phyloP scores from a whole-genome alignment of 2,888 invertebrate genomes.

The Leucophenga maculata region DNA sequence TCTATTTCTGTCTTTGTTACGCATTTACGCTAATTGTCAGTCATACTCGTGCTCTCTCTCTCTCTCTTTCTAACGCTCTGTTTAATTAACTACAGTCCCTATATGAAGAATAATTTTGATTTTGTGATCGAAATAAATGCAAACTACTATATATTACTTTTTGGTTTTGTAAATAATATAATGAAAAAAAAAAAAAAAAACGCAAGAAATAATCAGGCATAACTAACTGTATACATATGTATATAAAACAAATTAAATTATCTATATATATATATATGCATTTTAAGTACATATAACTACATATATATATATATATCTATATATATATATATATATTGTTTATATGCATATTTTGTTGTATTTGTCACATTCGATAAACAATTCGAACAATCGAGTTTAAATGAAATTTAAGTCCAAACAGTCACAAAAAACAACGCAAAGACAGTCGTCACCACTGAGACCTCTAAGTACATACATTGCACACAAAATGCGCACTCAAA shows the following conservation, averaged over 20 bases:
- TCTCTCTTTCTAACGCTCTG: background rate
- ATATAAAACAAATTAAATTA: slow-evolving; percentile 18
- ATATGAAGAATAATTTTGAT: background rate
- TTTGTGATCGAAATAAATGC: slow-evolving; percentile 19
- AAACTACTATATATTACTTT: slow-evolving; percentile 65
- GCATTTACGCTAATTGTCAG: background rate
- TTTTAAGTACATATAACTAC: slow-evolving; percentile 31
- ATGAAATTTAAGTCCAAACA: background rate
- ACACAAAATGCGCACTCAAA: slow-evolving; percentile 8
- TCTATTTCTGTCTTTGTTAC: slow-evolving; percentile 14
- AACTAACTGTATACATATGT: no score
- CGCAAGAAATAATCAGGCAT: slow-evolving; percentile 40
- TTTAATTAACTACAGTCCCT: background rate
- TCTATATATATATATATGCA: slow-evolving; percentile 17
- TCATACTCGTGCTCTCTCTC: slow-evolving; percentile 8
- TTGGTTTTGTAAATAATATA: slow-evolving; percentile 62
- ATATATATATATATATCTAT: background rate
- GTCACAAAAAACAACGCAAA: background rate
- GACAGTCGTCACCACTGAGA: background rate
- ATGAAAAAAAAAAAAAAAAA: slow-evolving; percentile 22
- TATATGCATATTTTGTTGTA: slow-evolving; percentile 8
- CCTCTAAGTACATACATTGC: background rate
- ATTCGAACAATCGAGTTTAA: background rate
- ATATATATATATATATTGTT: background rate
- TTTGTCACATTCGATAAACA: background rate